These are phyloP conservation scores for Brachionus koreanus DNA, from an alignment of 1,140 invertebrate species.

Conservation along the genomic window DNA sequence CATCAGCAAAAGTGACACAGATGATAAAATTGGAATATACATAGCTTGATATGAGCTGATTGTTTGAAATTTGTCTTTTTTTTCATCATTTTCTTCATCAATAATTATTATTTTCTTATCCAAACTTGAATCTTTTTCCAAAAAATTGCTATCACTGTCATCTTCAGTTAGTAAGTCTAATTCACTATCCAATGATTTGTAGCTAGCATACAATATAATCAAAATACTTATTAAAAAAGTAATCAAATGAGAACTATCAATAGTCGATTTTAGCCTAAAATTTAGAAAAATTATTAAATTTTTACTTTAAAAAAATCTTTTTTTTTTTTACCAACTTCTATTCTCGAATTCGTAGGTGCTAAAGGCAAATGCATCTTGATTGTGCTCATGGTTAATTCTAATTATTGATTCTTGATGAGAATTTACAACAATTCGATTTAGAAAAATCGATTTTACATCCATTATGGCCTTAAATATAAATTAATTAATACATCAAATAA, in stretches of 20 bases:
- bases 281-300: slow-evolving; percentile 23
- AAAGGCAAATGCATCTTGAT: neutral
- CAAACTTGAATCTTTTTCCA: neutral
- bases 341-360: neutral
- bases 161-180: neutral
- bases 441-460: neutral
- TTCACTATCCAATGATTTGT: slow-evolving; percentile 59
- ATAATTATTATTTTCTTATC: neutral
- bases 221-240: slow-evolving; percentile 95
- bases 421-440: neutral
- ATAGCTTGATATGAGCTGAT: slow-evolving; percentile 93
- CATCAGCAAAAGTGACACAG: slow-evolving; percentile 90
- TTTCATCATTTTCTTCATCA: slow-evolving; percentile 45
- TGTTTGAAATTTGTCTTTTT: slow-evolving; percentile 64
- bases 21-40: slow-evolving; percentile 89
- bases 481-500: neutral
- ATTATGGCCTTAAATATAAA: neutral
- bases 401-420: neutral
- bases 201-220: slow-evolving; percentile 91
- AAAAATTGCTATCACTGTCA: neutral
- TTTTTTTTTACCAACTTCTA: neutral
- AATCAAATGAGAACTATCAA: slow-evolving; percentile 91
- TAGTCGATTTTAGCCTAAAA: slow-evolving; percentile 77
- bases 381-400: neutral
- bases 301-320: too few relatives aligned